Conservation (phyloP, 2,113 vertebrate genomes). For the Lichenostomus cassidix region DNA sequence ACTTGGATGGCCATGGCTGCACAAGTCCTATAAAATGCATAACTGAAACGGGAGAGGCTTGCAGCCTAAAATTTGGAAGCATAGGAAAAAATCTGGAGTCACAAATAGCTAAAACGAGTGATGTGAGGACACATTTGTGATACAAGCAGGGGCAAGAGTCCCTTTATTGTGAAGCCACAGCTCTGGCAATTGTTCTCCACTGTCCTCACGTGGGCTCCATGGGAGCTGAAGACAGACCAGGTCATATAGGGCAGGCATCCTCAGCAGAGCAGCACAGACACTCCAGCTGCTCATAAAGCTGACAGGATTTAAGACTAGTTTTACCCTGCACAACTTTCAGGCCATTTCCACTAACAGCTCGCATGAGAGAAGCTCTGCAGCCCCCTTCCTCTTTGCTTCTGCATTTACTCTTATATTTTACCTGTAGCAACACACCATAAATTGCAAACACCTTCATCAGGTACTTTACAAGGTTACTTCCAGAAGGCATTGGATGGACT, state of each 20-base stretch:
- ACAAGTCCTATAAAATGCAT: not conserved
- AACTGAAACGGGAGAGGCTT: not conserved
- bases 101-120: not conserved
- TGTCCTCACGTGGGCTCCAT: accelerated
- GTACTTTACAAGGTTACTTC: not conserved
- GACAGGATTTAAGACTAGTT: not conserved
- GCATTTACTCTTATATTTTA: not conserved
- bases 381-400: not conserved
- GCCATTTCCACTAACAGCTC: not conserved
- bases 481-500: not conserved
- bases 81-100: not conserved
- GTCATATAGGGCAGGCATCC: not conserved
- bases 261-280: not conserved
- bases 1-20: not conserved
- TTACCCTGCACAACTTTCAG: not conserved
- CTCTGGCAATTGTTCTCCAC: not conserved
- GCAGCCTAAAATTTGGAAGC: not conserved
- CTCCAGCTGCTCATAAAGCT: not conserved
- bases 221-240: not conserved
- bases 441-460: not conserved
- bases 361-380: not conserved
- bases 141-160: not conserved
- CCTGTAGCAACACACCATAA: not conserved
- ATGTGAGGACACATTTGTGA: not conserved
- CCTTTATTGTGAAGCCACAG: not conserved